A percentile compares a stretch with the other conserved stretches of the same genome.
Evolutionary conservation across 37 sponge, comb jelly and placozoan genomes (phyloP).

Genomic region (Chondrilla cf. caribensis): DNA sequence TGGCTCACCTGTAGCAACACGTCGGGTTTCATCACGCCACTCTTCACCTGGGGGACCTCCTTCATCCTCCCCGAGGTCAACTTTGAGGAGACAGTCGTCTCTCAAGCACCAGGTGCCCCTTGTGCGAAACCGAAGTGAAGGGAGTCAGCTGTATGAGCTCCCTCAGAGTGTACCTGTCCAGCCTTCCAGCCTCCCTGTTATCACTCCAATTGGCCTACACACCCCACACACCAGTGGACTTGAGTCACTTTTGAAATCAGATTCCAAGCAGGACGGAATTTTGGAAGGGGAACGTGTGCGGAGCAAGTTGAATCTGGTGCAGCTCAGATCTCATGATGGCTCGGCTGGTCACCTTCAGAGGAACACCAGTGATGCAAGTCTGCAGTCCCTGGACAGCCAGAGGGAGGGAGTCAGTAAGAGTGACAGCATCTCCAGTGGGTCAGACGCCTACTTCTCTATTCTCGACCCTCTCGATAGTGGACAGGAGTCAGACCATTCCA

Average conservation of each 20-base stretch:
- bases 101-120: neutral
- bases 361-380: neutral
- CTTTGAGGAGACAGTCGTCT: neutral
- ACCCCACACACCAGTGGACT: neutral
- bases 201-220: constrained; percentile 6
- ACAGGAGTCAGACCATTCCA: constrained; percentile 14
- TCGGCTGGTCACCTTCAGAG: neutral
- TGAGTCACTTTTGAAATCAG: neutral
- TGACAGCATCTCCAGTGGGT: constrained; percentile 16
- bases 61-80: neutral
- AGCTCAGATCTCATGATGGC: neutral
- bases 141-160: constrained; percentile 5
- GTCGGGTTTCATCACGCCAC: neutral
- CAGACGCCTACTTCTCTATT: constrained; percentile 12
- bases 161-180: neutral
- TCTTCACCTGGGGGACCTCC: neutral
- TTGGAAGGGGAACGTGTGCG: constrained; percentile 14
- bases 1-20: neutral
- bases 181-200: constrained; percentile 12
- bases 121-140: constrained; percentile 2
- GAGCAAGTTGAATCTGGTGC: neutral
- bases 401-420: neutral
- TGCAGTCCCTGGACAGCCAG: constrained; percentile 4
- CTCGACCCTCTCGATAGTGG: neutral
- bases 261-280: neutral